These are phyloP conservation scores for Euthynnus affinis DNA, from an alignment of 2,797 vertebrate genomes.

Conservation along the genomic window DNA sequence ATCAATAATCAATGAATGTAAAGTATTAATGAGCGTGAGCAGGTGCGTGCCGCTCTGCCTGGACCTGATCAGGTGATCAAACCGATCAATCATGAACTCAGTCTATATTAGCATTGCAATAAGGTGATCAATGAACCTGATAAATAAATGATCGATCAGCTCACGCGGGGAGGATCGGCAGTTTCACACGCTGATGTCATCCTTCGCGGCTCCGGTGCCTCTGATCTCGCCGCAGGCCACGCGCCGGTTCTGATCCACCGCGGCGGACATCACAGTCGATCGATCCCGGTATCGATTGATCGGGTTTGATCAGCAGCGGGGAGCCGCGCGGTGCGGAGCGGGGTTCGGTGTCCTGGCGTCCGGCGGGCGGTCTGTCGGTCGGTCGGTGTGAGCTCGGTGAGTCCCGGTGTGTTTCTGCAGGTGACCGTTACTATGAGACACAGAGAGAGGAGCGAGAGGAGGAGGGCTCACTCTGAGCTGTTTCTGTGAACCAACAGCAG, in stretches of 20 bases:
- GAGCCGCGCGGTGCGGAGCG: not conserved
- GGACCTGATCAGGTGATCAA: not conserved
- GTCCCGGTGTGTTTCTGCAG: constrained; percentile 74
- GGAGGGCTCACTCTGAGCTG: constrained; percentile 47
- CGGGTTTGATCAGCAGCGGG: not conserved
- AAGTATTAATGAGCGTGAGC: not conserved
- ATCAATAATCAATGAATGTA: constrained; percentile 10
- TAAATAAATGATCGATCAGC: constrained; percentile 64
- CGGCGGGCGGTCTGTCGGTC: constrained; percentile 8
- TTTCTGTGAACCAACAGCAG: not conserved
- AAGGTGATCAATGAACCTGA: constrained; percentile 50
- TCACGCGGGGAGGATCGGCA: constrained; percentile 43
- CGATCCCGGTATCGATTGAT: constrained; percentile 43
- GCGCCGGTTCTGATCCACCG: constrained; percentile 42
- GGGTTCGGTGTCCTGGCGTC: not conserved
- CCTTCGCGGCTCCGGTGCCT: constrained; percentile 33
- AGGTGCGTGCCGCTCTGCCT: not conserved
- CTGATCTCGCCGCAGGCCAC: constrained; percentile 61
- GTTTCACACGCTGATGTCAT: constrained; percentile 74
- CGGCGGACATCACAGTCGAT: constrained; percentile 31
- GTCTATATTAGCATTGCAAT: not conserved
- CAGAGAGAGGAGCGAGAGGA: not conserved
- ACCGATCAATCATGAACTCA: not conserved
- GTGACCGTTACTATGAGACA: constrained; percentile 74
- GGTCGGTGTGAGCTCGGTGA: constrained; percentile 29